A percentile compares a stretch with the other conserved stretches of the same genome.
Evolutionary conservation across 2,888 invertebrate genomes (phyloP).

Genomic region (Pristionchus arcanus): DNA sequence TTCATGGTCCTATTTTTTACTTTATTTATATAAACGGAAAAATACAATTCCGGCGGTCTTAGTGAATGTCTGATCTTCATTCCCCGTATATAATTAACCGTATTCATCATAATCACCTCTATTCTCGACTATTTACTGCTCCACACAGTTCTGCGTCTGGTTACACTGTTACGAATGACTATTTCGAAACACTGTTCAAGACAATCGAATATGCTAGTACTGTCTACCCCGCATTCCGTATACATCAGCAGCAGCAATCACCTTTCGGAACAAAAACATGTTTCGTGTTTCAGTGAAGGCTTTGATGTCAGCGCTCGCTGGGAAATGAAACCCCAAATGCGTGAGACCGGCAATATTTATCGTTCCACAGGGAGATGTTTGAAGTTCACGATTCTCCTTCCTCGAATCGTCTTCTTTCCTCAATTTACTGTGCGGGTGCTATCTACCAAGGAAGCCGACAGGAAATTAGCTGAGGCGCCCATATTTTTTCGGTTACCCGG

Average conservation of each 20-base stretch:
- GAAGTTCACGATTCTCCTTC: constrained; percentile 69
- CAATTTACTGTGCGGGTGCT: background rate
- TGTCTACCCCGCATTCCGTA: background rate
- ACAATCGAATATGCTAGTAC: background rate
- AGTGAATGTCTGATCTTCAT: background rate
- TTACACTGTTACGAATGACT: background rate
- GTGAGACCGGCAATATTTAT: background rate
- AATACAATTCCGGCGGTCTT: background rate
- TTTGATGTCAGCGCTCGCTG: background rate
- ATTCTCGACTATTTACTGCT: background rate
- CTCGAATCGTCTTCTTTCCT: background rate
- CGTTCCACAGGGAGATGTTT: background rate
- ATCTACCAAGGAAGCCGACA: background rate
- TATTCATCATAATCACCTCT: background rate
- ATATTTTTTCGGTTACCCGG: background rate
- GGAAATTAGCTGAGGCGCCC: background rate
- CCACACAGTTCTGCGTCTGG: background rate
- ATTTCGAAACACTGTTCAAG: background rate
- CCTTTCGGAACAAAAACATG: too few relatives aligned
- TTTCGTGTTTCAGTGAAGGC: background rate
- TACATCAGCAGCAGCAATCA: background rate
- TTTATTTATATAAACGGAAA: background rate
- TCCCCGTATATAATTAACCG: too few relatives aligned
- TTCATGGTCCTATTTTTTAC: background rate
- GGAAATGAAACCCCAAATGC: background rate